Evolutionary conservation across 1,140 invertebrate genomes (phyloP).

Genomic region (Zaprionus gabonicus): DNA sequence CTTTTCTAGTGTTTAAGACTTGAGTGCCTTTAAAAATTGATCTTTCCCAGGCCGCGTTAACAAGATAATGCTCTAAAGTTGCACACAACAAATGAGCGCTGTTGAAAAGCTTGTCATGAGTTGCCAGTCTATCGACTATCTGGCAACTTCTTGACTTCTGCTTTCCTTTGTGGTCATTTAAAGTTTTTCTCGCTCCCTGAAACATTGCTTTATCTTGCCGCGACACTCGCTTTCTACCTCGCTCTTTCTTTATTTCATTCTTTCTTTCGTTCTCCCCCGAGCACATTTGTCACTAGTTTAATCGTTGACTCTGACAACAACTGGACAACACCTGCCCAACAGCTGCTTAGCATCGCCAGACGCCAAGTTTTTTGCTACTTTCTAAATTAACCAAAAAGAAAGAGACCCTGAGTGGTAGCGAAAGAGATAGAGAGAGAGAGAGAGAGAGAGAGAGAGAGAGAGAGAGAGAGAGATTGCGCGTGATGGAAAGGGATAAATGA

Average conservation of each 20-base stretch:
- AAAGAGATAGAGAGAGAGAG: neutral
- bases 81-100: neutral
- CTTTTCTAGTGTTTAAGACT: too few species aligned
- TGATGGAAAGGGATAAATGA: neutral
- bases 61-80: conserved; percentile 1
- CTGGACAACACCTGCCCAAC: conserved; percentile 12
- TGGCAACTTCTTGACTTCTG: conserved; percentile 5
- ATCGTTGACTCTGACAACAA: conserved; percentile 11
- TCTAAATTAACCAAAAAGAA: conserved; percentile 20
- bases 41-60: neutral
- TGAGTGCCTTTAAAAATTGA: neutral
- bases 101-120: neutral
- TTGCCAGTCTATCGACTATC: neutral
- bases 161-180: conserved; percentile 7
- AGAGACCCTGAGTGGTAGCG: neutral
- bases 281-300: conserved; percentile 32
- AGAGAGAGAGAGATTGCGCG: neutral
- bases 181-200: neutral
- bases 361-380: conserved; percentile 18
- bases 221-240: neutral
- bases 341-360: conserved; percentile 19
- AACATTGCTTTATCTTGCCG: neutral
- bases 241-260: neutral
- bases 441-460: neutral
- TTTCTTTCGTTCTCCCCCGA: neutral